phyloP scores from a whole-genome alignment of 2,113 vertebrate genomes.

The Caranx ignobilis region DNA sequence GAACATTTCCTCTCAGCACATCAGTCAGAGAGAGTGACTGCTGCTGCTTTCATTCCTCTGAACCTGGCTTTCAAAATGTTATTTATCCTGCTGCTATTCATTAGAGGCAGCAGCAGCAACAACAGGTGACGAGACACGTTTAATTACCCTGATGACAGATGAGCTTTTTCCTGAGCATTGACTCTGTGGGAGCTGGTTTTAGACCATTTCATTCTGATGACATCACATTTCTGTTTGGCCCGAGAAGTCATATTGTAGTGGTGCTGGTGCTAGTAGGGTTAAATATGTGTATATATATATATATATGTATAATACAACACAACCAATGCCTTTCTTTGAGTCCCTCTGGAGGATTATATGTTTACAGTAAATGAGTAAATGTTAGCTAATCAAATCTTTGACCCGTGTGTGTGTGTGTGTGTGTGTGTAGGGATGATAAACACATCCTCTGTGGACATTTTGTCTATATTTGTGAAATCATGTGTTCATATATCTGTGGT shows the following conservation, averaged over 20 bases:
- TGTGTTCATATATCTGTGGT: slow-evolving; percentile 27
- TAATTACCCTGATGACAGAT: slow-evolving; percentile 79
- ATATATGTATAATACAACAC: no score
- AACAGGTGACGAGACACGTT: slow-evolving; percentile 69
- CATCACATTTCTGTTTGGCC: background rate
- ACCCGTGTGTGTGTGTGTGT: background rate
- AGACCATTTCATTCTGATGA: background rate
- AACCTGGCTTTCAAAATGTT: slow-evolving; percentile 50
- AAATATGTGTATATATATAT: no score
- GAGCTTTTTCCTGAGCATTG: slow-evolving; percentile 58
- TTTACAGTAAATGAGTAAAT: no score
- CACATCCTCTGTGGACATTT: slow-evolving; percentile 43
- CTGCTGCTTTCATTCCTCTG: slow-evolving; percentile 47
- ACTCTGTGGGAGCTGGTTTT: slow-evolving; percentile 10
- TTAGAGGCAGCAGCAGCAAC: slow-evolving; percentile 55
- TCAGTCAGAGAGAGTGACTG: slow-evolving; percentile 29
- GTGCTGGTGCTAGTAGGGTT: no score
- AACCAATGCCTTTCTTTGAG: no score
- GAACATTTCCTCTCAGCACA: slow-evolving; percentile 2
- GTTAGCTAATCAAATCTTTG: no score
- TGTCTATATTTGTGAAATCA: slow-evolving; percentile 51
- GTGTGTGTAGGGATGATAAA: slow-evolving; percentile 46
- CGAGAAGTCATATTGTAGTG: background rate
- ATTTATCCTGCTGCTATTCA: slow-evolving; percentile 72
- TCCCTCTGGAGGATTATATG: no score